Evolutionary conservation across 1,140 invertebrate species (phyloP).

Genomic region (Drosophila repleta): DNA sequence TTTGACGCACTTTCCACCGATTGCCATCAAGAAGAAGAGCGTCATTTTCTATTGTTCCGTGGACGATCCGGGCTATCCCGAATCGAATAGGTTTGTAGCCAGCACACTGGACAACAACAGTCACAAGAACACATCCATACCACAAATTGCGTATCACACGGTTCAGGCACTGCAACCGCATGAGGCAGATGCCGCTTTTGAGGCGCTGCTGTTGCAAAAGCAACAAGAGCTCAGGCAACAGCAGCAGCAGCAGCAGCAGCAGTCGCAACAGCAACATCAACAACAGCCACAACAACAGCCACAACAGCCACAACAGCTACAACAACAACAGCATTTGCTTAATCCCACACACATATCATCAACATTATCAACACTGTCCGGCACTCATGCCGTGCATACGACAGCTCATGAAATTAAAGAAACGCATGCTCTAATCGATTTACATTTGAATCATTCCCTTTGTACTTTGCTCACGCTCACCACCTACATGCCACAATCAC

Average conservation of each 20-base stretch:
- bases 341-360: constrained; percentile 39
- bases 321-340: constrained; percentile 15
- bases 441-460: constrained; percentile 76
- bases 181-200: constrained; percentile 74
- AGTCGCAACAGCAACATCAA: constrained; percentile 1
- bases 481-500: constrained; percentile 76
- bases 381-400: constrained; percentile 11
- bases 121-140: constrained; percentile 27
- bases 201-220: constrained; percentile 72
- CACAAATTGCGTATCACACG: constrained; percentile 67
- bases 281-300: neutral
- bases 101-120: constrained; percentile 24
- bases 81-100: constrained; percentile 85
- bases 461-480: constrained; percentile 82
- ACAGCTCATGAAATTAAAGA: constrained; percentile 67
- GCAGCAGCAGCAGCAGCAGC: constrained; percentile 47
- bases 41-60: constrained; percentile 92
- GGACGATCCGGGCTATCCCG: constrained; percentile 91
- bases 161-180: constrained; percentile 69
- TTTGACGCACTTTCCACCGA: constrained; percentile 88
- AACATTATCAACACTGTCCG: constrained; percentile 36
- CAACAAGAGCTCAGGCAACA: constrained; percentile 45
- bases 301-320: neutral
- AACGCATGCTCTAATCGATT: constrained; percentile 81
- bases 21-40: constrained; percentile 91